Conservation (phyloP, 2,888 invertebrate genomes). For the Tolmerus cingulatus region DNA sequence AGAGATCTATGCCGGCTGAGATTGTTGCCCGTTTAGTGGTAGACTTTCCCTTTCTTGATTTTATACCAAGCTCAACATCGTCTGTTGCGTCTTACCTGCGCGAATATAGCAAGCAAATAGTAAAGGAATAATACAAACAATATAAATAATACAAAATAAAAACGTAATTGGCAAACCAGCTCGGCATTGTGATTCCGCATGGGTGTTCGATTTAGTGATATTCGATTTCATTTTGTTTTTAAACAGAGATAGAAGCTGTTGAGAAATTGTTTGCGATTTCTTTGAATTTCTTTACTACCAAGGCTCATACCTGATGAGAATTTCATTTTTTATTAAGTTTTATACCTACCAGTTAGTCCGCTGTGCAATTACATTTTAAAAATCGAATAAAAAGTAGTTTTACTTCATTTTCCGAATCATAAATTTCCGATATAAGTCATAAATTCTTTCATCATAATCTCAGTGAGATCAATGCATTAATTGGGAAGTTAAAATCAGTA, state of each 20-base stretch:
- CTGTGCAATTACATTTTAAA: not conserved
- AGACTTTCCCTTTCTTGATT: not conserved
- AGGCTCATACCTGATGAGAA: not conserved
- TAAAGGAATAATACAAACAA: not conserved
- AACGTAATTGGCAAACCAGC: not conserved
- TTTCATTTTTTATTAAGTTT: not conserved
- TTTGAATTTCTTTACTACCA: not conserved
- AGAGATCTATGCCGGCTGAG: not conserved
- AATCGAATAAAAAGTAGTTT: not conserved
- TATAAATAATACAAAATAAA: not conserved
- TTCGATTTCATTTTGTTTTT: not conserved
- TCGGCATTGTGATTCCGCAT: not conserved
- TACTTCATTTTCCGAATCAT: not conserved
- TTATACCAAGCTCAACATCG: not conserved
- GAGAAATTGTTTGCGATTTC: not conserved
- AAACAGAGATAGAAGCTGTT: not conserved
- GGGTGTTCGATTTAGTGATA: not conserved
- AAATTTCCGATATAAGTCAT: not conserved
- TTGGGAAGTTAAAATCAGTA: not conserved
- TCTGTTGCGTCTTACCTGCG: not conserved
- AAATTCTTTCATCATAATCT: not conserved
- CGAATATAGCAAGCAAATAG: not conserved
- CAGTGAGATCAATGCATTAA: not conserved
- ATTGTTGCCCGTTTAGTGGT: not conserved
- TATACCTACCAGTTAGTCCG: too few species aligned